Conservation (phyloP, 2,797 vertebrate genomes). For the Macrochelys suwanniensis region DNA sequence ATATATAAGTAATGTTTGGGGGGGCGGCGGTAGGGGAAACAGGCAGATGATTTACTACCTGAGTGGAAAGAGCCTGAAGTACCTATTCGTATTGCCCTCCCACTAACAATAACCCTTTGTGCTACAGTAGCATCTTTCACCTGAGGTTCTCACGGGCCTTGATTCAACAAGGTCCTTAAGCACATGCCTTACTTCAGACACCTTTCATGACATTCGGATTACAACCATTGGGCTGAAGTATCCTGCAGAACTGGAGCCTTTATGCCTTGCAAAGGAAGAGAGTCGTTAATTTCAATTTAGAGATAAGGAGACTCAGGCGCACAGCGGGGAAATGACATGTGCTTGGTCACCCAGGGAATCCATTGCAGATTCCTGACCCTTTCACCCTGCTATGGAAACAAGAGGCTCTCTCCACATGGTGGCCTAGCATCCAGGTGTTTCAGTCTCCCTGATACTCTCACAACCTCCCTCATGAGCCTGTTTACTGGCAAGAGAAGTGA, state of each 20-base stretch:
- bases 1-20: slow-evolving; percentile 51
- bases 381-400: background rate
- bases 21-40: background rate
- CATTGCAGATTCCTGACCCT: background rate
- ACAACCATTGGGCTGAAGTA: background rate
- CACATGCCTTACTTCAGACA: background rate
- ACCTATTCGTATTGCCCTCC: background rate
- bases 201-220: background rate
- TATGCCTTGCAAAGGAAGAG: background rate
- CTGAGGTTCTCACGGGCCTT: background rate
- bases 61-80: background rate
- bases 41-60: rapidly evolving
- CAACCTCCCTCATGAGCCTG: background rate
- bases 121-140: background rate
- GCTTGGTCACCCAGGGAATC: background rate
- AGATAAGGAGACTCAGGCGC: rapidly evolving
- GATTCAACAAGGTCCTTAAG: background rate
- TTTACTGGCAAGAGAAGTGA: background rate
- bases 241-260: background rate
- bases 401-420: background rate
- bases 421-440: background rate
- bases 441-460: background rate
- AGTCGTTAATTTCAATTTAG: background rate
- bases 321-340: background rate
- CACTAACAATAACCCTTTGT: background rate